Evolutionary conservation across 1,140 invertebrate genomes (phyloP).

Genomic region (Drosophila triauraria): DNA sequence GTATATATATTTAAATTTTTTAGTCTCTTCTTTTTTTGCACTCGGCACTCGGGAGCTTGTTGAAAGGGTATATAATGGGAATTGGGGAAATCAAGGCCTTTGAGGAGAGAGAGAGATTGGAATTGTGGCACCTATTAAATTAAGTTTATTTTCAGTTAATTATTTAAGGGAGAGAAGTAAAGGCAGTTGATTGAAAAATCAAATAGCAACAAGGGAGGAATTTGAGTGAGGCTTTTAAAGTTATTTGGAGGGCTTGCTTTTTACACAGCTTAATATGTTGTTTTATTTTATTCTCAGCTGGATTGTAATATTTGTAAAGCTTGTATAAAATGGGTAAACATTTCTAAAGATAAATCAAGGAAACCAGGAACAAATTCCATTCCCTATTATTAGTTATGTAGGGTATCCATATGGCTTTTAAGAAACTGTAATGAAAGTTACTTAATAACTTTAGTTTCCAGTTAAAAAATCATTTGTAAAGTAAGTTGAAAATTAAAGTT

Average conservation of each 20-base stretch:
- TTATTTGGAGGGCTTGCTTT: not conserved
- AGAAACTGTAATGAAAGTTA: too few species aligned
- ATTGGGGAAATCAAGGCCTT: slow-evolving; percentile 1
- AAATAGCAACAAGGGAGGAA: not conserved
- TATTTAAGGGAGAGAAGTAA: not conserved
- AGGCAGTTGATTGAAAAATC: not conserved
- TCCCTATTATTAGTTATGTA: too few species aligned
- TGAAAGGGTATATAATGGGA: slow-evolving; percentile 39
- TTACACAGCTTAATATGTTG: not conserved
- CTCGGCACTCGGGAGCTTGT: slow-evolving; percentile 36
- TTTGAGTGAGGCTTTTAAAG: not conserved
- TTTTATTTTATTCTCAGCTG: not conserved
- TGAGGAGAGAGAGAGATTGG: not conserved
- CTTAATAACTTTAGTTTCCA: too few species aligned
- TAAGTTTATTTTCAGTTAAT: slow-evolving; percentile 10
- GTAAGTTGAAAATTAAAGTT: too few species aligned
- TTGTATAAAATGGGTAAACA: not conserved
- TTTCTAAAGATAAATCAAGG: not conserved
- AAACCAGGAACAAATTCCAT: not conserved
- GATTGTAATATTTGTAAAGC: too few species aligned
- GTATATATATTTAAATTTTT: slow-evolving; percentile 71
- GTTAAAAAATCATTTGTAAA: too few species aligned
- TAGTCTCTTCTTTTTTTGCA: slow-evolving; percentile 30
- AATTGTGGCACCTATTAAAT: slow-evolving; percentile 27
- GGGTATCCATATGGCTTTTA: too few species aligned